Evolutionary conservation across 1,140 invertebrate genomes (phyloP).

Genomic region (Leptopilina clavipes): DNA sequence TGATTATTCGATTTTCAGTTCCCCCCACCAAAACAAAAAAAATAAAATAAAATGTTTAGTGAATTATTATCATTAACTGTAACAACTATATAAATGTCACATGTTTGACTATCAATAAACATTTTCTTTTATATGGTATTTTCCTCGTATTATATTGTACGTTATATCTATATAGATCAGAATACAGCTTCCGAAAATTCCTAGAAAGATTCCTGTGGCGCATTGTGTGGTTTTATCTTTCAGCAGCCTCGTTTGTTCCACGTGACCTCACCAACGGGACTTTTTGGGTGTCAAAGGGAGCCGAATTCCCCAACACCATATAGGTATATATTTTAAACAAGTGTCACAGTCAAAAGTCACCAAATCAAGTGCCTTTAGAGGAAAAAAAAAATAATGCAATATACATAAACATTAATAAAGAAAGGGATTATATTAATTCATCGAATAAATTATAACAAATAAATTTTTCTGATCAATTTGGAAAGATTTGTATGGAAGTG

Average conservation of each 20-base stretch:
- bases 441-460: no score
- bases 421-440: no score
- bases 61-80: no score
- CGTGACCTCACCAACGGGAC: conserved; percentile 53
- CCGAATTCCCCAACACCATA: not conserved
- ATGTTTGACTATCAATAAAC: not conserved
- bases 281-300: conserved; percentile 58
- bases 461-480: no score
- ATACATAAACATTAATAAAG: no score
- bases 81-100: no score
- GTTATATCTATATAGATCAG: conserved; percentile 23
- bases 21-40: no score
- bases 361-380: conserved; percentile 21
- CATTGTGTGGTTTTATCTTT: conserved; percentile 68
- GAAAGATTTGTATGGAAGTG: no score
- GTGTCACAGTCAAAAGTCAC: conserved; percentile 41
- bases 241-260: conserved; percentile 64
- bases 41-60: no score
- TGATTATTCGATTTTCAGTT: no score
- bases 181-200: conserved; percentile 44
- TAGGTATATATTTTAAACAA: conserved; percentile 39
- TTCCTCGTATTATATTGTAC: conserved; percentile 22
- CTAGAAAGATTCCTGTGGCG: conserved; percentile 50
- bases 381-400: no score
- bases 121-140: not conserved